Percentiles rank a stretch among this genome's conserved stretches.
These are phyloP conservation scores for Synanthedon vespiformis DNA, from an alignment of 2,888 invertebrate genomes.

Conservation along the genomic window DNA sequence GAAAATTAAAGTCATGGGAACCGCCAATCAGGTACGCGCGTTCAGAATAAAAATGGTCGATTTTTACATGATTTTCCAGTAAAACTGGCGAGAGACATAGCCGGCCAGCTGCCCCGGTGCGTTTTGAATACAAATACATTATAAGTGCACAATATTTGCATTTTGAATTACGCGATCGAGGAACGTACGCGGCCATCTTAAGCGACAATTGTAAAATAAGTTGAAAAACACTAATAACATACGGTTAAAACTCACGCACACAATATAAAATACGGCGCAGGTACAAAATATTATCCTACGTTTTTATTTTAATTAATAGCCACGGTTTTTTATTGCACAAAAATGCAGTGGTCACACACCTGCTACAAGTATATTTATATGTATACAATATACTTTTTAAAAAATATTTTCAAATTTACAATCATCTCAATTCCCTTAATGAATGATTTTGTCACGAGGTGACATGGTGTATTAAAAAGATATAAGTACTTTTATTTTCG, in stretches of 20 bases:
- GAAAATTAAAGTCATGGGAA: slow-evolving; percentile 68
- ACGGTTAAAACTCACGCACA: background rate
- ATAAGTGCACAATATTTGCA: slow-evolving; percentile 66
- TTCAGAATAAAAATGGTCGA: slow-evolving; percentile 57
- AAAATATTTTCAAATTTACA: no score
- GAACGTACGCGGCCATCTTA: slow-evolving; percentile 28
- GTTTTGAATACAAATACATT: slow-evolving; percentile 60
- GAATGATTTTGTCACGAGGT: no score
- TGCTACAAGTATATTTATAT: no score
- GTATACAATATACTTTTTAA: no score
- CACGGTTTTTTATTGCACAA: no score
- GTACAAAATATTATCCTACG: background rate
- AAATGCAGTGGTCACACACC: no score
- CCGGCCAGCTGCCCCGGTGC: slow-evolving; percentile 40
- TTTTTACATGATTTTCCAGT: slow-evolving; percentile 68
- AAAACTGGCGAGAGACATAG: slow-evolving; percentile 56
- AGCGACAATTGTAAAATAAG: background rate
- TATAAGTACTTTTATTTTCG: no score
- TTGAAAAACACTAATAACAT: background rate
- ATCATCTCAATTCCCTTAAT: no score
- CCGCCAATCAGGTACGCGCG: slow-evolving; percentile 58
- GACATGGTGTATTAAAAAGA: no score
- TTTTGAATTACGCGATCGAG: slow-evolving; percentile 63
- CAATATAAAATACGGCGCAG: background rate
- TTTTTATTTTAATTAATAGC: no score